phyloP scores from a whole-genome alignment of 2,888 invertebrate species.

The Plebejus melissa region DNA sequence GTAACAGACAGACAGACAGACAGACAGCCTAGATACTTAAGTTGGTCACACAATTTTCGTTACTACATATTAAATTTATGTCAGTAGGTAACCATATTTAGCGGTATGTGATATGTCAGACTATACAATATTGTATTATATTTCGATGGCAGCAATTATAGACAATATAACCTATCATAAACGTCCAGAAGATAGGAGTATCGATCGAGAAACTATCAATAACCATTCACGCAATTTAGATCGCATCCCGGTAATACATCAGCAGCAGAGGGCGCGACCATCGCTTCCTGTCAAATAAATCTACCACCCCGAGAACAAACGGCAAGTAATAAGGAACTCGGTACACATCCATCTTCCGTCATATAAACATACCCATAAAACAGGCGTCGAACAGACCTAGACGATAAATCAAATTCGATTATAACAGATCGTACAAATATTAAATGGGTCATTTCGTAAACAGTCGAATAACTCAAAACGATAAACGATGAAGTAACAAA shows the following conservation, averaged over 20 bases:
- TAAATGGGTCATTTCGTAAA: slow-evolving; percentile 52
- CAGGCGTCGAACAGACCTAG: slow-evolving; percentile 39
- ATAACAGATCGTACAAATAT: slow-evolving; percentile 46
- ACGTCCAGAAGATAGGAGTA: neutral
- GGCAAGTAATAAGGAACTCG: slow-evolving; percentile 66
- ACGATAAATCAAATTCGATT: slow-evolving; percentile 63
- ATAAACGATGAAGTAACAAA: slow-evolving; percentile 26
- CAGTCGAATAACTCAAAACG: slow-evolving; percentile 29
- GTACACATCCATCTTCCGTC: slow-evolving; percentile 68
- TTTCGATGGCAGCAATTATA: neutral
- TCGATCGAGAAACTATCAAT: slow-evolving; percentile 19
- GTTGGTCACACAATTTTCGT: neutral
- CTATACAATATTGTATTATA: no score
- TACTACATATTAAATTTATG: neutral
- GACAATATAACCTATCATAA: neutral
- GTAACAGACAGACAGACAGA: no score
- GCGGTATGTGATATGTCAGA: no score
- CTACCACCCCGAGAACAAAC: slow-evolving; percentile 55
- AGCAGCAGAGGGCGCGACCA: slow-evolving; percentile 49
- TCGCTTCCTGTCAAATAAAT: slow-evolving; percentile 75
- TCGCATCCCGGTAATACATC: slow-evolving; percentile 21
- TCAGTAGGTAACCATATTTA: no score
- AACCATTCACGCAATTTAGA: slow-evolving; percentile 18
- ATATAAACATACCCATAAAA: slow-evolving; percentile 41
- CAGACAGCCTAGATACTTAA: neutral